These are phyloP conservation scores for Rhagologus leucostigma DNA, from an alignment of 2,113 vertebrate species.

Conservation along the genomic window DNA sequence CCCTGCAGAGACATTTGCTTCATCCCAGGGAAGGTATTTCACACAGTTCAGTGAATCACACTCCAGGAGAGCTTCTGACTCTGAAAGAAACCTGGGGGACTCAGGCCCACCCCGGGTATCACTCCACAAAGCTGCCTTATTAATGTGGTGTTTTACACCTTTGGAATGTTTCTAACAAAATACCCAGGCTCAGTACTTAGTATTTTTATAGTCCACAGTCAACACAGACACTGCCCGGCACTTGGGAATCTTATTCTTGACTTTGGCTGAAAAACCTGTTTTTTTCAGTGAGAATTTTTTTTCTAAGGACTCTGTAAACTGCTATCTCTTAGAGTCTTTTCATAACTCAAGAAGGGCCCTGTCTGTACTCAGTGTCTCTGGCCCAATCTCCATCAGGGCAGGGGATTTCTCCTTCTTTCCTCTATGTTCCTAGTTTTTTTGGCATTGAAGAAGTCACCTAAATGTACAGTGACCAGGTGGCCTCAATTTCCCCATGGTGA, in stretches of 20 bases:
- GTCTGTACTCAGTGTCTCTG: background rate
- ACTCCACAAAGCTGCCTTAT: background rate
- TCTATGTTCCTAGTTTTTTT: background rate
- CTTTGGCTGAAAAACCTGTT: background rate
- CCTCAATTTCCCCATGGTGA: background rate
- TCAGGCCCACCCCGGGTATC: background rate
- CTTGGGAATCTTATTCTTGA: background rate
- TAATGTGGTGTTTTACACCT: background rate
- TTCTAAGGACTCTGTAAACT: background rate
- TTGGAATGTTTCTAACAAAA: background rate
- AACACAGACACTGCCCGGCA: background rate
- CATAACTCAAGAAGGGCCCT: background rate
- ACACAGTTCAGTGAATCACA: background rate
- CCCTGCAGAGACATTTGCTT: background rate
- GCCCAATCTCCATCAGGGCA: background rate
- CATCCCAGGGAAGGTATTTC: background rate
- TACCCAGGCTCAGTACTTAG: background rate
- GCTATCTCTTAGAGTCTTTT: background rate
- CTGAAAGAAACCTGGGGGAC: background rate
- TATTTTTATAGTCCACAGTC: background rate
- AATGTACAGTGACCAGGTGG: no score
- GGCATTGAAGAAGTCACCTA: background rate
- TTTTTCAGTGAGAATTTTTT: background rate
- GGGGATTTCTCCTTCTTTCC: background rate
- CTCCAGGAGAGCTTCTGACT: background rate